Evolutionary conservation across 92 coral and sea anemone genomes (phyloP).

Genomic region (Scolanthus callimorphus): DNA sequence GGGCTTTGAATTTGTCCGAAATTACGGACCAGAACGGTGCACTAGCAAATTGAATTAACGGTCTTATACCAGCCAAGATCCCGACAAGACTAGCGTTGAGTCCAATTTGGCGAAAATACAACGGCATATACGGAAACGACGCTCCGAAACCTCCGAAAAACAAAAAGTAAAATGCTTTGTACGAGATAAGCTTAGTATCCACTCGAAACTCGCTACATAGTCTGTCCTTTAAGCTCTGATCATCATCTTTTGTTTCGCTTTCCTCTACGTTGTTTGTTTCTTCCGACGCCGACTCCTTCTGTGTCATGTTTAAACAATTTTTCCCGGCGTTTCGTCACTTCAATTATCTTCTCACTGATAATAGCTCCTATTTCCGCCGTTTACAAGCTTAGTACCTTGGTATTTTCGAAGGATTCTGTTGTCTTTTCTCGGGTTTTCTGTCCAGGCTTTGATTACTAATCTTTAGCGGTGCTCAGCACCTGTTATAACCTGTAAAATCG

Average conservation of each 20-base stretch:
- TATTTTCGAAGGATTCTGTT: no score
- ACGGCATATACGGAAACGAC: slow-evolving; percentile 90
- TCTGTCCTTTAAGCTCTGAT: slow-evolving; percentile 8
- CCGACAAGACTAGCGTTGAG: slow-evolving; percentile 87
- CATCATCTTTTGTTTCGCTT: neutral
- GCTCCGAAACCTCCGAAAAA: slow-evolving; percentile 97
- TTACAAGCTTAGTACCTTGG: no score
- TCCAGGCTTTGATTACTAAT: no score
- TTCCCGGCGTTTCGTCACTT: no score
- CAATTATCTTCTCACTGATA: no score
- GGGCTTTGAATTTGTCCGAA: slow-evolving; percentile 80
- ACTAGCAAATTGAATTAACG: slow-evolving; percentile 84
- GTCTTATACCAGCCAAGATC: slow-evolving; percentile 84
- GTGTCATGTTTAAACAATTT: no score
- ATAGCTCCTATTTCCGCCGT: no score
- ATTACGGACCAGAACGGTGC: slow-evolving; percentile 94
- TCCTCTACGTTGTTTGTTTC: slow-evolving; percentile 1
- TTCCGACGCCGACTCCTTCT: no score
- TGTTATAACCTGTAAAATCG: no score
- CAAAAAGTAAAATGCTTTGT: slow-evolving; percentile 87
- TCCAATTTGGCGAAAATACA: slow-evolving; percentile 92
- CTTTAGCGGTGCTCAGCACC: no score
- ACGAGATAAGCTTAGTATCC: slow-evolving; percentile 61
- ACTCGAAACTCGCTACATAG: slow-evolving; percentile 40
- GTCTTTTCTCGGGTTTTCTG: no score